A percentile compares a stretch with the other conserved stretches of the same genome.
These are phyloP conservation scores for Leptinotarsa rubiginosa DNA, from an alignment of 2,888 invertebrate species.

Conservation along the genomic window DNA sequence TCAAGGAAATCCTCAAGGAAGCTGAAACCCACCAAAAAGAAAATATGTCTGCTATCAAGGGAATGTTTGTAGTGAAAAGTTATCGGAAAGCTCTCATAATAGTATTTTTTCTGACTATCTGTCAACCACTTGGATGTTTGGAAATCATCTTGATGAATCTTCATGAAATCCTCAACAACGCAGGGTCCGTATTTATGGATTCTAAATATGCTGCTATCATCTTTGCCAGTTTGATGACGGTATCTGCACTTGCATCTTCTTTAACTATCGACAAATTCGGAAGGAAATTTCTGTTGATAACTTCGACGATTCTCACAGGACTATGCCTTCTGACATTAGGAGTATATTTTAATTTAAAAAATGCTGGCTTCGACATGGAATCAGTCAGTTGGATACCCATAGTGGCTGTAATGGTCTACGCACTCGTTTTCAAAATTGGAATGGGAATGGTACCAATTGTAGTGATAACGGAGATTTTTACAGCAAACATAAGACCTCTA, in stretches of 20 bases:
- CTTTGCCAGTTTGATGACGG: constrained; percentile 57
- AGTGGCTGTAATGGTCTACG: constrained; percentile 56
- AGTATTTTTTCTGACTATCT: constrained; percentile 58
- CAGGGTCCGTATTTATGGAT: constrained; percentile 53
- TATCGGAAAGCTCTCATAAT: constrained; percentile 62
- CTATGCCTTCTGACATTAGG: constrained; percentile 54
- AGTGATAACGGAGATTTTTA: constrained; percentile 60
- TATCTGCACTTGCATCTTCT: constrained; percentile 53
- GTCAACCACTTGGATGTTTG: constrained; percentile 60
- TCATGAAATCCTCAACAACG: constrained; percentile 57
- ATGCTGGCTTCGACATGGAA: constrained; percentile 49
- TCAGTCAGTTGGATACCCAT: constrained; percentile 50
- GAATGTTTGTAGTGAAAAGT: constrained; percentile 59
- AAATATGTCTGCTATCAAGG: constrained; percentile 57
- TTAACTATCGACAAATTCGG: constrained; percentile 58
- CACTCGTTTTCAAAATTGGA: constrained; percentile 57
- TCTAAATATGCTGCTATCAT: constrained; percentile 56
- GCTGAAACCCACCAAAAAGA: constrained; percentile 59
- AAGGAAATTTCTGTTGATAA: constrained; percentile 54
- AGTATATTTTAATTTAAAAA: constrained; percentile 56
- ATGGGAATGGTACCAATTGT: constrained; percentile 60
- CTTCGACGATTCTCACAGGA: constrained; percentile 56
- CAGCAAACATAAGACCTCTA: constrained; percentile 60
- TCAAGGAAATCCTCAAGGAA: constrained; percentile 59
- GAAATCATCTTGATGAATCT: constrained; percentile 61